A percentile compares a stretch with the other conserved stretches of the same genome.
Conservation (phyloP, 2,797 vertebrate genomes). For the Rhinoraja longicauda region DNA sequence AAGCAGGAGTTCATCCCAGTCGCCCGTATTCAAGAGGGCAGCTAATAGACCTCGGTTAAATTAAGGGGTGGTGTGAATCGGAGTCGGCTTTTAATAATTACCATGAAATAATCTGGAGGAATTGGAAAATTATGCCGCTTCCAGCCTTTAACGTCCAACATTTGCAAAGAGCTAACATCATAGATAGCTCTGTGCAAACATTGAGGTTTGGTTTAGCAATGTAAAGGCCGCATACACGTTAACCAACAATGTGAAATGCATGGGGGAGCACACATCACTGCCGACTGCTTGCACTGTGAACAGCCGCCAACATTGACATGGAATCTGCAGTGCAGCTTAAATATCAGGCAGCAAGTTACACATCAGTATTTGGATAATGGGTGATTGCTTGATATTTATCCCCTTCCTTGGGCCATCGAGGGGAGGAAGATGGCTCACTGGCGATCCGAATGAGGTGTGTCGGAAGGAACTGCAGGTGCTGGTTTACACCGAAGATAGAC, state of each 20-base stretch:
- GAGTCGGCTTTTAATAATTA: background rate
- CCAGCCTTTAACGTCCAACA: background rate
- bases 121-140: background rate
- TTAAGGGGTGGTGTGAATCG: background rate
- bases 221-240: background rate
- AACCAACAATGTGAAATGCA: too few species aligned
- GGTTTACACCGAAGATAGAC: too few species aligned
- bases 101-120: background rate
- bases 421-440: background rate
- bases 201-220: background rate
- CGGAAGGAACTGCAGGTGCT: too few species aligned
- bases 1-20: background rate
- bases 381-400: background rate
- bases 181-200: background rate
- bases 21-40: background rate
- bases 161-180: background rate
- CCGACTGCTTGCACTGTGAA: background rate
- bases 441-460: too few species aligned
- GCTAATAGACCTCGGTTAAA: background rate
- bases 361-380: background rate
- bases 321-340: background rate
- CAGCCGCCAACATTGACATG: background rate
- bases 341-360: background rate
- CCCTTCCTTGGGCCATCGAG: background rate
- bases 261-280: background rate